Percentiles rank a stretch among this genome's conserved stretches.
Conservation (phyloP, 2,113 vertebrate species). For the Gymnarchus niloticus region DNA sequence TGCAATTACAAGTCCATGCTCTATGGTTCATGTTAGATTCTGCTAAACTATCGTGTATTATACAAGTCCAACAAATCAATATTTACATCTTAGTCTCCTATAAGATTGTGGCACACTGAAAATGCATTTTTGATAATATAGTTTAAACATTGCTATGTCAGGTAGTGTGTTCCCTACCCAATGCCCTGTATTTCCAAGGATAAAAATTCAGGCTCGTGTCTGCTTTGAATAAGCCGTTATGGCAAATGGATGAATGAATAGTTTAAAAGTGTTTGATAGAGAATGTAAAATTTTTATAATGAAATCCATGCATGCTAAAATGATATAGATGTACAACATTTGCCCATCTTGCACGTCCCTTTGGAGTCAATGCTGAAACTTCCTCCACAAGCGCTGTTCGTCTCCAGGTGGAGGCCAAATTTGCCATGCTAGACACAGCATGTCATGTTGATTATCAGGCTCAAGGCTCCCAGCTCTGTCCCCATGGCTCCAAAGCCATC, state of each 20-base stretch:
- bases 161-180: neutral
- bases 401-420: neutral
- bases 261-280: neutral
- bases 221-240: neutral
- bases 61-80: neutral
- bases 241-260: neutral
- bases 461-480: neutral
- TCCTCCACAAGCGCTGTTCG: neutral
- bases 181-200: neutral
- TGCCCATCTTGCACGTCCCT: neutral
- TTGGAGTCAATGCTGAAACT: neutral
- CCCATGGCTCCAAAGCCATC: neutral
- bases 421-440: neutral
- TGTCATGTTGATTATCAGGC: slow-evolving; percentile 13
- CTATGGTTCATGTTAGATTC: neutral
- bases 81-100: neutral
- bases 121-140: no score
- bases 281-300: neutral
- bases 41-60: neutral
- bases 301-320: neutral
- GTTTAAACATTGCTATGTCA: neutral
- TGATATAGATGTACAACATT: neutral
- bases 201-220: neutral
- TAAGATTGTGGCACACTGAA: no score
- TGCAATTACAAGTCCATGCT: neutral